These are phyloP conservation scores for Recurvirostra avosetta DNA, from an alignment of 2,113 vertebrate genomes.

Conservation along the genomic window DNA sequence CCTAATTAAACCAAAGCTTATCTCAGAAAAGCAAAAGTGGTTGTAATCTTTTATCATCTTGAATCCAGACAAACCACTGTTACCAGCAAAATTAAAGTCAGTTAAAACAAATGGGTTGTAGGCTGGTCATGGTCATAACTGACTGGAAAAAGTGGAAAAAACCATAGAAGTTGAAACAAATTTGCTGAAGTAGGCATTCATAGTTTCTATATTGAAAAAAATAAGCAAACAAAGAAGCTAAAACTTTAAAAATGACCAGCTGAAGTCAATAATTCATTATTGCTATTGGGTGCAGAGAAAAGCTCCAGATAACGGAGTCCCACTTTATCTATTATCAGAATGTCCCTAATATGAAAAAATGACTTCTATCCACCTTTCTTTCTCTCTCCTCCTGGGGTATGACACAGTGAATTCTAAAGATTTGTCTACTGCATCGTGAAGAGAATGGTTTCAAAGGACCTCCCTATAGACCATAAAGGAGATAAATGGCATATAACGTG, in stretches of 20 bases:
- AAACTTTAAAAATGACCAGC: background rate
- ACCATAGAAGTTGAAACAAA: background rate
- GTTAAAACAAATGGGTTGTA: background rate
- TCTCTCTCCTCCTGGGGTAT: background rate
- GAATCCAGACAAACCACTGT: background rate
- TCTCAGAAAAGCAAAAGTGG: background rate
- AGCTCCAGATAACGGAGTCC: background rate
- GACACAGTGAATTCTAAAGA: background rate
- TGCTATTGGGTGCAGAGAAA: background rate
- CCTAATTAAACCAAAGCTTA: background rate
- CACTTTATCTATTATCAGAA: background rate
- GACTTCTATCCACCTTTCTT: background rate
- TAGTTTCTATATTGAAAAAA: background rate
- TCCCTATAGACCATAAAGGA: background rate
- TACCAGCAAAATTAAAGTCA: background rate
- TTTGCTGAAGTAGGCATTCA: background rate
- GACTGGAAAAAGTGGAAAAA: background rate
- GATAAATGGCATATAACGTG: background rate
- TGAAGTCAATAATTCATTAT: background rate
- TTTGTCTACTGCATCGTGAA: background rate
- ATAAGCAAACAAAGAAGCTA: background rate
- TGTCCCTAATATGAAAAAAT: background rate
- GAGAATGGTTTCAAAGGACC: background rate
- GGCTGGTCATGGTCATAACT: background rate
- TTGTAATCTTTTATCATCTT: background rate